These are phyloP conservation scores for Vanessa cardui DNA, from an alignment of 2,888 invertebrate genomes.

Conservation along the genomic window DNA sequence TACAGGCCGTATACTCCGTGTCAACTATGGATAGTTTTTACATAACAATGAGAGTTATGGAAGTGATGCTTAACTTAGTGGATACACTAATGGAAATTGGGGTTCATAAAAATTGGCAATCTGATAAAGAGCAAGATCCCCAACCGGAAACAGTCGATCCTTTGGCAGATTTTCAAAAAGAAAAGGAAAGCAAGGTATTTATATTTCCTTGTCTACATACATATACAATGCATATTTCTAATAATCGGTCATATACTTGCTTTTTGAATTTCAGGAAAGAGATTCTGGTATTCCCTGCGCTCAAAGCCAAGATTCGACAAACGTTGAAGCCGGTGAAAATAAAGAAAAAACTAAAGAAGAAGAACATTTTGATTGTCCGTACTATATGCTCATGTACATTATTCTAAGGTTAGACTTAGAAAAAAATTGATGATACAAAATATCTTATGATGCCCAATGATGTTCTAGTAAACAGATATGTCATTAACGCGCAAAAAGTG, in stretches of 20 bases:
- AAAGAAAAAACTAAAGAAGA: conserved; percentile 69
- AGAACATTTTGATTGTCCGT: conserved; percentile 83
- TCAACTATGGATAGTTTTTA: conserved; percentile 92
- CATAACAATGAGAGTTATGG: conserved; percentile 94
- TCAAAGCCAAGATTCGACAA: conserved; percentile 78
- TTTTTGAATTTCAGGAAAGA: conserved; percentile 59
- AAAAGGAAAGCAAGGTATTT: conserved; percentile 70
- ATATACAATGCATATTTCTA: not conserved
- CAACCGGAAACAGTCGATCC: conserved; percentile 65
- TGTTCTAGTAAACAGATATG: too few relatives aligned
- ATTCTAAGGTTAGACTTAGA: conserved; percentile 75
- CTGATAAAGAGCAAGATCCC: conserved; percentile 64
- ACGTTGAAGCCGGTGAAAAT: conserved; percentile 72
- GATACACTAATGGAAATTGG: conserved; percentile 96
- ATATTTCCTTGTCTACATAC: not conserved
- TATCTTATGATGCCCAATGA: not conserved
- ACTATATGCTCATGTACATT: conserved; percentile 89
- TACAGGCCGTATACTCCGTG: conserved; percentile 92
- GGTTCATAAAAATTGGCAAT: conserved; percentile 85
- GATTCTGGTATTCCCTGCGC: conserved; percentile 76
- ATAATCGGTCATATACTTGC: not conserved
- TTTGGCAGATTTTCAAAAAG: conserved; percentile 66
- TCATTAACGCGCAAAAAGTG: too few relatives aligned
- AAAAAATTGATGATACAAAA: not conserved
- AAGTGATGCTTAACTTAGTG: conserved; percentile 95